Base-by-base conservation (phyloP, 2,888 invertebrate genomes). In the Caenorhabditis sp. region DNA sequence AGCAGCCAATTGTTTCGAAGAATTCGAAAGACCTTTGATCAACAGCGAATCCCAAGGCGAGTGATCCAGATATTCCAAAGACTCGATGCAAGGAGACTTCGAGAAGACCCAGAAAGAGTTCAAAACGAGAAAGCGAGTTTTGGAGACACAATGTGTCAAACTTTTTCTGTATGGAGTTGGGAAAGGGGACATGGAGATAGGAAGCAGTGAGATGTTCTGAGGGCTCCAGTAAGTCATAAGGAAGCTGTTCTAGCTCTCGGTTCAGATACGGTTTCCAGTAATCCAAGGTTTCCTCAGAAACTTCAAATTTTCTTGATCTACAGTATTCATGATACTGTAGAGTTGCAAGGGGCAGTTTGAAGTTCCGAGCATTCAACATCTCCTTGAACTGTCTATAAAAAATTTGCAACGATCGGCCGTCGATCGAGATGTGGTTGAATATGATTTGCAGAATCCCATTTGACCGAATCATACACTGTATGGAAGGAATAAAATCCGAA, bases 361-460 rank as follows among this genome's bases (percentile, higher is more conserved):
- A 26, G 8, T 26, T 26, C 10, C 24, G 24, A 24, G 28, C 47
- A 8, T 44, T n/a, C 31, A 73, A 68, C 16, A 77, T 26, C 2
- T 64, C 58, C 10, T 70, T 38, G 28, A 89, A 77, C 41, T 87
- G 66, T 5, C 80, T 24, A 38, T 85, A 68, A n/a, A 89, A 84
- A 19, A 89, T 54, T 10, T 69, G 16, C 12, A 89, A 51, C 0
- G 86, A 84, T 35, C 58, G 47, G 14, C 87, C 89, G 63, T 89
- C 89, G 8, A 87, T 73, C 10, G 80, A 58, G 63, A 86, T 85
- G 47, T 89, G 88, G 59, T 89, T 84, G 61, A 87, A 83, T n/a
- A 73, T 69, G 5, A 85, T 26, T 41, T 59, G 31, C 10, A 81
- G 38, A 22, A 35, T 19, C 2, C 31, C 8, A 8, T 44, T 1